These are phyloP conservation scores for Ceyx melanurus DNA, from an alignment of 2,113 vertebrate species.

Conservation along the genomic window DNA sequence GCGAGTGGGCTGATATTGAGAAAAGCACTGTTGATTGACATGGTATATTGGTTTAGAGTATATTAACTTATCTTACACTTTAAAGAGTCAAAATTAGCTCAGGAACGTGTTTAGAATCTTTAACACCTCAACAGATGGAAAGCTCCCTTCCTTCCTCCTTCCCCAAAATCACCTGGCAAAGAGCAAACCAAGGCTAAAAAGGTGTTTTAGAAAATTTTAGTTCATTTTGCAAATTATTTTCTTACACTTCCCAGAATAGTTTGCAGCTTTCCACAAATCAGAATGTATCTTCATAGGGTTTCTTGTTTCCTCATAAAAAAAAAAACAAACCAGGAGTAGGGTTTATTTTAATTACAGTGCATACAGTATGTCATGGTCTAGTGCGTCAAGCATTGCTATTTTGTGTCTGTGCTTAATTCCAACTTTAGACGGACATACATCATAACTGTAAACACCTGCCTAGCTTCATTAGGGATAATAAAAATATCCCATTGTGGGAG, in stretches of 20 bases:
- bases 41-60: conserved; percentile 38
- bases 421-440: conserved; percentile 47
- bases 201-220: conserved; percentile 5
- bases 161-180: conserved; percentile 45
- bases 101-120: conserved; percentile 38
- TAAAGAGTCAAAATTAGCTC: conserved; percentile 65
- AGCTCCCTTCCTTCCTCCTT: conserved; percentile 16
- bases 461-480: conserved; percentile 45
- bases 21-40: conserved; percentile 62
- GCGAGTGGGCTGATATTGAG: conserved; percentile 50
- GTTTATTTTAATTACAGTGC: conserved; percentile 63
- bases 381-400: conserved; percentile 56
- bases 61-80: conserved; percentile 64
- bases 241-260: conserved; percentile 36
- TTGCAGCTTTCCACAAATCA: not conserved
- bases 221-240: not conserved
- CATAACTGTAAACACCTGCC: conserved; percentile 58
- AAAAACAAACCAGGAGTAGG: not conserved
- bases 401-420: conserved; percentile 53
- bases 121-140: conserved; percentile 48
- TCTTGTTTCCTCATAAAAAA: not conserved
- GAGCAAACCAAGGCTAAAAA: conserved; percentile 35
- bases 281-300: not conserved
- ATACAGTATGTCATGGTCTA: conserved; percentile 42
- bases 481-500: conserved; percentile 66